Evolutionary conservation across 1,140 invertebrate genomes (phyloP), one percentile per base, ranked within the genome.

Genomic region (Euborellia annulipes): DNA sequence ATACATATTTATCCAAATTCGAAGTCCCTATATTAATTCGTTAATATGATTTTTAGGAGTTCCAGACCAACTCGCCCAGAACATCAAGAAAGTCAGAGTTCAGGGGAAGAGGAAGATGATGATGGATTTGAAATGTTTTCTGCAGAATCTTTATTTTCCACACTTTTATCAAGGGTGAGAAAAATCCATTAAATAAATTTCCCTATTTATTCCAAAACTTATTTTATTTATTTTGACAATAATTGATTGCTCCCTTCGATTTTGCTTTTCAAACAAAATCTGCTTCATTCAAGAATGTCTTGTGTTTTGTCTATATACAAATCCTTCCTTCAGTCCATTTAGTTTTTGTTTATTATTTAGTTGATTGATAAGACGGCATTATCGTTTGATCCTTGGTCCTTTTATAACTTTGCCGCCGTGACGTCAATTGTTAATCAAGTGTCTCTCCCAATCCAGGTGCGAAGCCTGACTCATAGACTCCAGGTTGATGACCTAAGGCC

Each of bases 81-180:
- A 50, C 71, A 76, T 47, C 75, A 74, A 43, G 85, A 89, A 62
- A 88, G 85, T 44, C 70, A 87, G 32, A 86, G 83, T 54, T 88
- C 85, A 9, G 85, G 83, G 34, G 85, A 88, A 57, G 61, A 62
- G 41, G 58, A 60, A 17, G 85, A 89, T 54, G 84, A 87, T 55
- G 86, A 89, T 59, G 84, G 83, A 49, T 90, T 91, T 69, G 85
- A 90, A 58, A 73, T 88, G 46, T 68, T 90, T 36, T 90, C 87
- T 2, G 85, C 87, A 1, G 87, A 90, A 64, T 88, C 88, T 61
- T 66, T 91, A 21, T 91, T 90, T 63, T 88, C 85, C 1, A 89
- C 83, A 1, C 62, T 91, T 30, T 62, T 91, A 34, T 83, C 85
- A 49, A 72, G 85, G 58, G 85, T 90, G 61, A 59, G 54, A 52